Conservation (phyloP, 1,140 invertebrate genomes). For the honey bee (Apis mellifera) region Amel_HAv3.1 CM009932.2:10250001-10250500, state of each 20-base stretch:
- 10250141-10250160: slow-evolving; percentile 64
- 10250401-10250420: background rate
- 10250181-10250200: slow-evolving; percentile 66
- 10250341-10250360: background rate
- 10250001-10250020: slow-evolving; percentile 52
- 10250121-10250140: slow-evolving; percentile 49
- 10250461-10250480: background rate
- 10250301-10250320: background rate
- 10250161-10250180: slow-evolving; percentile 63
- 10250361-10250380: slow-evolving; percentile 15
- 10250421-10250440: slow-evolving; percentile 1
- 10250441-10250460: background rate
- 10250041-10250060: slow-evolving; percentile 70
- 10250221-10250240: slow-evolving; percentile 57
- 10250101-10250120: slow-evolving; percentile 49
- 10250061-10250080: slow-evolving; percentile 71
- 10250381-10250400: background rate
- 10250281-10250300: background rate
- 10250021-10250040: slow-evolving; percentile 46
- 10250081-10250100: slow-evolving; percentile 59
- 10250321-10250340: background rate
- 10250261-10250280: slow-evolving; percentile 1
- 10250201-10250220: slow-evolving; percentile 28
- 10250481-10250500: slow-evolving; percentile 10
- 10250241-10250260: slow-evolving; percentile 16